Evolutionary conservation across 2,888 invertebrate species (phyloP).

Genomic region (Folsomia manolachei): DNA sequence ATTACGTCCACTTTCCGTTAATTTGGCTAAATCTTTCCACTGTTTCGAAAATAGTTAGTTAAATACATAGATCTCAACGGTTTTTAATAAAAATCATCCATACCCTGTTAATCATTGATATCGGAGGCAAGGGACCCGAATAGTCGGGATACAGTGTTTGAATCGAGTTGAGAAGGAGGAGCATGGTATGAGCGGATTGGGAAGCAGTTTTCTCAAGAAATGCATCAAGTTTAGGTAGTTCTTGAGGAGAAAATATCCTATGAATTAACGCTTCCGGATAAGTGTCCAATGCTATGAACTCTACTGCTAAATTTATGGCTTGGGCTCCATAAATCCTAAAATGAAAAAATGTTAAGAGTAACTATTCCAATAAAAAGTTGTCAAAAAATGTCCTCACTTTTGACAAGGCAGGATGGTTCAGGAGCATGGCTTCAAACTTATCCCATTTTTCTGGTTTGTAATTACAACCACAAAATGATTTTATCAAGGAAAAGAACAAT

Average conservation of each 20-base stretch:
- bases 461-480: slow-evolving; percentile 62
- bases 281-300: slow-evolving; percentile 57
- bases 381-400: slow-evolving; percentile 47
- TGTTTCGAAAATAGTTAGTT: slow-evolving; percentile 10
- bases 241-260: slow-evolving; percentile 57
- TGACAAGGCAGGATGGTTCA: slow-evolving; percentile 55
- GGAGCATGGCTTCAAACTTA: slow-evolving; percentile 56
- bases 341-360: slow-evolving; percentile 5
- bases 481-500: slow-evolving; percentile 58
- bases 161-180: slow-evolving; percentile 62
- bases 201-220: slow-evolving; percentile 51
- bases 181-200: slow-evolving; percentile 49
- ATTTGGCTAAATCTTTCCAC: slow-evolving; percentile 52
- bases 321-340: slow-evolving; percentile 55
- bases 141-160: slow-evolving; percentile 57
- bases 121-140: slow-evolving; percentile 56
- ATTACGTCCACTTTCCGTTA: no score
- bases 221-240: slow-evolving; percentile 55
- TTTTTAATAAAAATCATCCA: not conserved
- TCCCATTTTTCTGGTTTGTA: slow-evolving; percentile 63
- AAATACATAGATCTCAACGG: not conserved
- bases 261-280: slow-evolving; percentile 60
- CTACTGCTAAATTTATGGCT: slow-evolving; percentile 60
- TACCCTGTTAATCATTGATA: slow-evolving; percentile 51
- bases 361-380: not conserved